These are phyloP conservation scores for Euura saliciscinereae DNA, from an alignment of 1,140 invertebrate genomes.

Conservation along the genomic window DNA sequence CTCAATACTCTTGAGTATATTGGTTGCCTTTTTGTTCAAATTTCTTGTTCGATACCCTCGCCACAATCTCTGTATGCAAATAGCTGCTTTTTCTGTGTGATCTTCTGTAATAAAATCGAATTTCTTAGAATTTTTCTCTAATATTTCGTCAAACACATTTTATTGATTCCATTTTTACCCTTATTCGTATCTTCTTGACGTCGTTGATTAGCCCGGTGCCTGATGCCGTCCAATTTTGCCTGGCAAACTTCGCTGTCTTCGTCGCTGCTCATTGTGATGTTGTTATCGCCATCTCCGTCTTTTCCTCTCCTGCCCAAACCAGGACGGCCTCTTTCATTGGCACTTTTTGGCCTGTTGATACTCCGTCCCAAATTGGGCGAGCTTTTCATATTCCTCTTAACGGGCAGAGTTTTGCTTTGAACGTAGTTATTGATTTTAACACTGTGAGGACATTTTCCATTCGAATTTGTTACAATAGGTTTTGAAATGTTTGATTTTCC, in stretches of 20 bases:
- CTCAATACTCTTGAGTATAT: constrained; percentile 79
- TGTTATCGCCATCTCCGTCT: constrained; percentile 33
- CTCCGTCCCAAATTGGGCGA: constrained; percentile 46
- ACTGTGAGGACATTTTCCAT: constrained; percentile 47
- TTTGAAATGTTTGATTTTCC: constrained; percentile 47
- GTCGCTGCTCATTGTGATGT: constrained; percentile 54
- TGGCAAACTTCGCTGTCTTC: constrained; percentile 67
- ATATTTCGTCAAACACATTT: constrained; percentile 18
- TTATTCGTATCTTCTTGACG: constrained; percentile 57
- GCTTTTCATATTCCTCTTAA: constrained; percentile 41
- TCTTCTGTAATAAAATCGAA: constrained; percentile 31
- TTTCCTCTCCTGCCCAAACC: constrained; percentile 35
- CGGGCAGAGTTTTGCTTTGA: constrained; percentile 49
- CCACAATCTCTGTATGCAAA: constrained; percentile 88
- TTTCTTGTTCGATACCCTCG: constrained; percentile 84
- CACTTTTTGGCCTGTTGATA: constrained; percentile 41
- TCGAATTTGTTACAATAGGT: constrained; percentile 41
- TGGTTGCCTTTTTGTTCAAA: constrained; percentile 73
- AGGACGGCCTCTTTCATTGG: constrained; percentile 39
- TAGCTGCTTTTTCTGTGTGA: constrained; percentile 66
- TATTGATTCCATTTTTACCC: constrained; percentile 42
- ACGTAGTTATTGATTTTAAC: constrained; percentile 57
- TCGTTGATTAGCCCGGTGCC: constrained; percentile 64
- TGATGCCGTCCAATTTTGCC: constrained; percentile 66
- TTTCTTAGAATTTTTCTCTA: too few species aligned